Conservation (phyloP, 2,797 vertebrate species). For the Sebastes baramenuke region DNA sequence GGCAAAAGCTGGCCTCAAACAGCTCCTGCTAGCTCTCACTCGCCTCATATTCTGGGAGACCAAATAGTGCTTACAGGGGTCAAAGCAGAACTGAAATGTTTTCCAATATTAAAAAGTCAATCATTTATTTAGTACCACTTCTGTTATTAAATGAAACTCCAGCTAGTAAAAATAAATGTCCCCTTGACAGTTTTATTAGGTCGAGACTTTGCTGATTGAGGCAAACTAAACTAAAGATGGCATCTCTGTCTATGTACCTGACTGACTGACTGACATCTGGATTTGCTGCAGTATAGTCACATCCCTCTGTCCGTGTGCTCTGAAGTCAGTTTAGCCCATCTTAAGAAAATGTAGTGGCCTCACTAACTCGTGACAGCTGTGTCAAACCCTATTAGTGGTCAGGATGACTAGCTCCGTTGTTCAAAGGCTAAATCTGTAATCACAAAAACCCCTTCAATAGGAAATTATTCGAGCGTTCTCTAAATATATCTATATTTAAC, state of each 20-base stretch:
- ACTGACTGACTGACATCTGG: not conserved
- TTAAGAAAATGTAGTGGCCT: conserved; percentile 39
- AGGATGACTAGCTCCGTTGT: conserved; percentile 45
- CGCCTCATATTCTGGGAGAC: conserved; percentile 6
- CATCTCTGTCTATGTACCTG: not conserved
- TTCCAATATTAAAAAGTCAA: not conserved
- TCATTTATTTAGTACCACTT: not conserved
- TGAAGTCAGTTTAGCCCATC: conserved; percentile 31
- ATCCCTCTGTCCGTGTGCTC: conserved; percentile 17
- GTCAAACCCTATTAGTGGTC: conserved; percentile 50
- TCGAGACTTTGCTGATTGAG: not conserved
- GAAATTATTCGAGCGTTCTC: not conserved
- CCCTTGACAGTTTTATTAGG: not conserved
- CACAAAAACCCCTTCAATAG: not conserved
- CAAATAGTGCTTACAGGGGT: not conserved
- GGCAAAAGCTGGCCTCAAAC: conserved; percentile 22
- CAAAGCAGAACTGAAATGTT: not conserved
- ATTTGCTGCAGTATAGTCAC: not conserved
- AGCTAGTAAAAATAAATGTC: not conserved
- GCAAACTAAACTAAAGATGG: not conserved
- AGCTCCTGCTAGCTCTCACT: conserved; percentile 16
- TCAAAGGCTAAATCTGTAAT: conserved; percentile 17
- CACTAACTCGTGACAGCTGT: conserved; percentile 63
- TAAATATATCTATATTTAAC: not conserved
- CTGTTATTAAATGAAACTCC: not conserved